Evolutionary conservation across 2,797 vertebrate species (phyloP).

Genomic region (Sebastes cheni): DNA sequence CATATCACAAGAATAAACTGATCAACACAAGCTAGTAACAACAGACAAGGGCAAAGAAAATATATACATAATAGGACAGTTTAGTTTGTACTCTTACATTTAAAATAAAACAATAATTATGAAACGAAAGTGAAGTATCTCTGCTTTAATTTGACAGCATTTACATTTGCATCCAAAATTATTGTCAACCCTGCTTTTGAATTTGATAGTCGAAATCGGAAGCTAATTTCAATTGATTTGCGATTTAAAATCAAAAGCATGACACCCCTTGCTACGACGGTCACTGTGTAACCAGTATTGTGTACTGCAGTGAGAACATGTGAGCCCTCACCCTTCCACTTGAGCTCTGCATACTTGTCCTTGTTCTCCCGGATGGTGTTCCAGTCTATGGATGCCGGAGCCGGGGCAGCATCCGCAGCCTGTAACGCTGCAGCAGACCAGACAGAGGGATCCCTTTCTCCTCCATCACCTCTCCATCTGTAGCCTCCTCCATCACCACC

Average conservation of each 20-base stretch:
- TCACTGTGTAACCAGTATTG: not conserved
- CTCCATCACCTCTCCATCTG: not conserved
- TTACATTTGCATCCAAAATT: not conserved
- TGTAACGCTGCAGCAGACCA: conserved; percentile 60
- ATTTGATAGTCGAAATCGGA: no score
- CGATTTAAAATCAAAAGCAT: no score
- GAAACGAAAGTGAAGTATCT: not conserved
- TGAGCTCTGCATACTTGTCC: conserved; percentile 87
- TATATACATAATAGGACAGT: not conserved
- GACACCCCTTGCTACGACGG: no score
- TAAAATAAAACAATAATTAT: not conserved
- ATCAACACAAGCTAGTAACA: not conserved
- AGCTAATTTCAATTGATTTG: no score
- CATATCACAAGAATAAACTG: not conserved
- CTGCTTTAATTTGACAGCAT: not conserved
- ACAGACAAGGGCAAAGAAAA: not conserved
- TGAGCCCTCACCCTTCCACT: conserved; percentile 89
- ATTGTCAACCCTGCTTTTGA: no score
- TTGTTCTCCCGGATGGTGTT: conserved; percentile 85
- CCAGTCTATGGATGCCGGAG: conserved; percentile 85
- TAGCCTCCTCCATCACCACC: not conserved
- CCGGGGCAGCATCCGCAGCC: conserved; percentile 7
- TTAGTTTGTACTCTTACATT: not conserved
- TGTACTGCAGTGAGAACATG: no score
- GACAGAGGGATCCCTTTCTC: conserved; percentile 46